Evolutionary conservation across 2,797 vertebrate species (phyloP).

Genomic region (Epinephelus coioides): DNA sequence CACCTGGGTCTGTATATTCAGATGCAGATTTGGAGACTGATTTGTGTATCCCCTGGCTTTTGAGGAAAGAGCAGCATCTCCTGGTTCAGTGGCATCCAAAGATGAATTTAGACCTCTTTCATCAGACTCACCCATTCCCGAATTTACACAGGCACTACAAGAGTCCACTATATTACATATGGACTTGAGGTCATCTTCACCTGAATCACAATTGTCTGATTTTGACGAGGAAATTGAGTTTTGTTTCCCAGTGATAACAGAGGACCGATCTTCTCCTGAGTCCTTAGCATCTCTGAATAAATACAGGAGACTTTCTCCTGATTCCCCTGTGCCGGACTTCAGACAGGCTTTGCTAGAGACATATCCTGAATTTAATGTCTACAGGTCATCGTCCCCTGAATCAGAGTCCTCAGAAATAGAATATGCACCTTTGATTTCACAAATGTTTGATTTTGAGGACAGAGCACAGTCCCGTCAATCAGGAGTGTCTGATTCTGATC

Average conservation of each 20-base stretch:
- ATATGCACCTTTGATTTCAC: slow-evolving; percentile 34
- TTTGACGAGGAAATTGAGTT: slow-evolving; percentile 40
- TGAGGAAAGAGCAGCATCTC: slow-evolving; percentile 60
- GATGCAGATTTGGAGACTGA: slow-evolving; percentile 52
- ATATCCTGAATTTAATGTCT: slow-evolving; percentile 1
- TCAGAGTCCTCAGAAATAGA: slow-evolving; percentile 52
- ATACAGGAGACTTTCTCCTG: slow-evolving; percentile 46
- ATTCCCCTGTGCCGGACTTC: slow-evolving; percentile 67
- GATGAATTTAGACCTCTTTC: slow-evolving; percentile 15
- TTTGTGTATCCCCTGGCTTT: slow-evolving; percentile 44
- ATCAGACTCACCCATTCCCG: too few relatives aligned
- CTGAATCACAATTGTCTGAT: slow-evolving; percentile 51
- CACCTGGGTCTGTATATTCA: slow-evolving; percentile 47
- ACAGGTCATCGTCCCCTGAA: slow-evolving; percentile 64
- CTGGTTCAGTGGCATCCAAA: slow-evolving; percentile 45
- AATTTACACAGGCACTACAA: too few relatives aligned
- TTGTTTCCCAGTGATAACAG: background rate
- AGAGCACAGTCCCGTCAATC: slow-evolving; percentile 57
- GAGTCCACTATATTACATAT: too few relatives aligned
- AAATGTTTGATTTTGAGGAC: slow-evolving; percentile 28
- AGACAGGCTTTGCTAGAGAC: slow-evolving; percentile 22
- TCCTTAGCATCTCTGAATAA: slow-evolving; percentile 35
- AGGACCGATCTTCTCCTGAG: slow-evolving; percentile 46
- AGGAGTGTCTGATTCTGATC: slow-evolving; percentile 3
- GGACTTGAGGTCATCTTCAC: slow-evolving; percentile 56